Base-by-base conservation (phyloP, 2,113 vertebrate genomes). In the Philantomba maxwellii region DNA sequence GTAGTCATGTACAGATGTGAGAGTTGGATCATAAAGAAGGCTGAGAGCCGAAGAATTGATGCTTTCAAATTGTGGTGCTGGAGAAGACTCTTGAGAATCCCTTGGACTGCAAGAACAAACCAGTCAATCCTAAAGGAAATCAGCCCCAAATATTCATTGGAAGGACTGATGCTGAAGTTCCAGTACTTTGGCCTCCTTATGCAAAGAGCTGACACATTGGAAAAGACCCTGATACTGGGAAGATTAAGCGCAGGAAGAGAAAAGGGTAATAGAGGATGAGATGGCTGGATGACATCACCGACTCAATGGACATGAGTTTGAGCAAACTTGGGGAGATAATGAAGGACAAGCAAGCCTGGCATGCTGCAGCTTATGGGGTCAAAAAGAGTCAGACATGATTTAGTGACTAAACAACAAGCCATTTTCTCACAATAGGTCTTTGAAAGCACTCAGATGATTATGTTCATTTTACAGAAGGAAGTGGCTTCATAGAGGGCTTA, bases 381-480 rank as follows among this genome's bases (percentile, higher is more conserved):
- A 26, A 3, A 12, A 75, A 75, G 36, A 75, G 70, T 75, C 70
- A 75, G 23, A 75, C 70, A 43, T 12, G 39, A 75, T 39, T 75
- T 75, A 43, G 70, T 26, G 39, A 75, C 23, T 43, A 25, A 26
- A 43, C 70, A 14, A 75, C 39, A 43, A 75, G 66, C 58, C 30
- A 75, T 87, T 90, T 97, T 88, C 73, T 95, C 92, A 93, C 83
- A 94, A 36, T 17, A 83, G 58, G 75, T 39, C 30, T 89, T 36
- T 28, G 49, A 89, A 81, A 89, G 83, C 43, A 28, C 43, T 92
- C 19, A 8, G 87, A 58, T 89, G 84, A 85, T 75, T 88, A n/a
- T 14, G 6, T 53, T 92, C 47, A 82, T 94, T 96, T 95, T 39
- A 78, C 19, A 53, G 36, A n/a, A 93, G 45, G 9, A 95, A 93